Conservation (phyloP, 1,140 invertebrate genomes). For the Elymnias hypermnestra region DNA sequence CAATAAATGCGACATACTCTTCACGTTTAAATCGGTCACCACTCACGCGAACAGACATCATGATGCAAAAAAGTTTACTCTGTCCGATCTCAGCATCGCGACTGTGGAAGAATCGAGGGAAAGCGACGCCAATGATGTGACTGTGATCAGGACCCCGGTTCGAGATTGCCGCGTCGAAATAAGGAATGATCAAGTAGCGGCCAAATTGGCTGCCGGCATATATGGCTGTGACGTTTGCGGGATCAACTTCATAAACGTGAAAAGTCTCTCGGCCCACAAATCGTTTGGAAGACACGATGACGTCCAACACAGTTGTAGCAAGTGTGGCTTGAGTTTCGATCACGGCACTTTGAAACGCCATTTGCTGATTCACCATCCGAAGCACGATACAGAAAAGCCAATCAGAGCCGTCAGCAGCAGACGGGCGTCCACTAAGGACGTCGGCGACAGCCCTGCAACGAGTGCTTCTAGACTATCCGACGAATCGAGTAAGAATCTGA, state of each 20-base stretch:
- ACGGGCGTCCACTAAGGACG: too few species aligned
- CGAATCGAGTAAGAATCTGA: too few species aligned
- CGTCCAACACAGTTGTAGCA: neutral
- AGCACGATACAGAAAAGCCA: neutral
- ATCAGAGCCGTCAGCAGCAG: too few species aligned
- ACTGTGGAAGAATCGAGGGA: neutral
- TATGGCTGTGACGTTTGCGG: slow-evolving; percentile 6
- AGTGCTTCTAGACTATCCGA: too few species aligned
- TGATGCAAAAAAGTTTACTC: neutral
- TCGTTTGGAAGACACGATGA: neutral
- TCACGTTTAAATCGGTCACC: neutral
- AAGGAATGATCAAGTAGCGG: too few species aligned
- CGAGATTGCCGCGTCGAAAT: too few species aligned
- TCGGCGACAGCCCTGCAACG: too few species aligned
- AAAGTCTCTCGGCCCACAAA: neutral
- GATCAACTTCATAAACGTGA: slow-evolving; percentile 3
- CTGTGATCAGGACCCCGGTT: too few species aligned
- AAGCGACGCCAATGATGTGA: neutral
- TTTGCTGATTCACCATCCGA: neutral
- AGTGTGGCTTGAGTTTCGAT: slow-evolving; percentile 12
- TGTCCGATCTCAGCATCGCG: slow-evolving; percentile 1
- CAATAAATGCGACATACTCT: neutral
- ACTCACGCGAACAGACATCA: neutral
- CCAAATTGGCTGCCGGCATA: neutral
- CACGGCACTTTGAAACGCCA: neutral